Percentiles rank a stretch among this genome's conserved stretches.
Conservation (phyloP, 2,113 vertebrate genomes). For the Notarius quadriscutis region DNA sequence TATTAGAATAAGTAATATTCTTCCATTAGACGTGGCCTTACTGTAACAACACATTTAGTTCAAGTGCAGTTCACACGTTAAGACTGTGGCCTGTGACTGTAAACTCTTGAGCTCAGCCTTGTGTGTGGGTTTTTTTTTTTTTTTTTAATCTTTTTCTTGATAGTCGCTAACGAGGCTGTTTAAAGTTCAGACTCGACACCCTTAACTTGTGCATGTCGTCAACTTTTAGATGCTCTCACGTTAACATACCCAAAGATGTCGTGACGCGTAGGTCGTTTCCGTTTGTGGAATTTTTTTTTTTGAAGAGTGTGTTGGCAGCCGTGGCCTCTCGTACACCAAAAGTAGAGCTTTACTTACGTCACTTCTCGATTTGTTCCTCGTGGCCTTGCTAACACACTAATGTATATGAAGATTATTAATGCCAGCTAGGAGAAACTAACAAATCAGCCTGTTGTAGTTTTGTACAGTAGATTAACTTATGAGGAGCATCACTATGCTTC, state of each 20-base stretch:
- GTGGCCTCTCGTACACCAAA: slow-evolving; percentile 50
- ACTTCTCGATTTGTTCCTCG: slow-evolving; percentile 41
- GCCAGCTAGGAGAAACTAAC: slow-evolving; percentile 45
- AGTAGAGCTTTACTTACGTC: slow-evolving; percentile 50
- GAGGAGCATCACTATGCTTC: slow-evolving; percentile 25
- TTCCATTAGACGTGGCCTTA: slow-evolving; percentile 79
- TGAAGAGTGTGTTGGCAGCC: slow-evolving; percentile 35
- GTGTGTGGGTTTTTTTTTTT: slow-evolving; percentile 16
- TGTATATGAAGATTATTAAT: slow-evolving; percentile 42
- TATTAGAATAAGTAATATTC: slow-evolving; percentile 54
- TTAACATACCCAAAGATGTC: slow-evolving; percentile 53
- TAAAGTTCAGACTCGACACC: slow-evolving; percentile 23
- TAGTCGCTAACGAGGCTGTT: slow-evolving; percentile 20
- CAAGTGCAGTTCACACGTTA: slow-evolving; percentile 51
- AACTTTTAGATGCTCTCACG: slow-evolving; percentile 14
- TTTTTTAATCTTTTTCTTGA: background rate
- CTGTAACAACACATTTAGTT: slow-evolving; percentile 59
- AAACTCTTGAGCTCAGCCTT: slow-evolving; percentile 36
- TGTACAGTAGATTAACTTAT: slow-evolving; percentile 53
- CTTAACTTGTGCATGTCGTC: slow-evolving; percentile 26
- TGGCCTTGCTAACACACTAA: slow-evolving; percentile 55
- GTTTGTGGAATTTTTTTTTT: background rate
- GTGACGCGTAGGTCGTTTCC: slow-evolving; percentile 27
- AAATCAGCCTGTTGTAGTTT: slow-evolving; percentile 49
- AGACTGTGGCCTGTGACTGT: slow-evolving; percentile 32